Evolutionary conservation across 2,113 vertebrate genomes (phyloP), one percentile per base, ranked within the genome.

Genomic region (Patagioenas fasciata): DNA sequence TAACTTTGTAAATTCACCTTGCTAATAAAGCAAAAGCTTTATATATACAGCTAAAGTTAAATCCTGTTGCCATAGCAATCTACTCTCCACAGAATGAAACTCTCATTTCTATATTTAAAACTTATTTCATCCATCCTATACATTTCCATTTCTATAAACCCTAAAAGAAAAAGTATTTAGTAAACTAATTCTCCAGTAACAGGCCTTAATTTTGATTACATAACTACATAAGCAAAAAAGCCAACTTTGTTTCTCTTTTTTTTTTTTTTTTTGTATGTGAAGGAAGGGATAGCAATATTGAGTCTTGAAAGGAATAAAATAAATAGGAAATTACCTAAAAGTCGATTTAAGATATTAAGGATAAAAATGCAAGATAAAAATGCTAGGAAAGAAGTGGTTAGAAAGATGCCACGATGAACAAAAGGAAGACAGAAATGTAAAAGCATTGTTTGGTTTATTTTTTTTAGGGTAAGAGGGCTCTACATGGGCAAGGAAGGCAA

Each of bases 11-110:
- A 65, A 85, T 88, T 74, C 36, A 62, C 40, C 29, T 73, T 85
- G 74, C 73, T 47, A 47, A 47, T 47, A 47, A 47, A 47, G 44
- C 44, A 47, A 19, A 47, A 47, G 44, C 44, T 47, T 47, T 47
- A 47, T 47, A 19, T 19, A 47, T 47, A 47, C 19, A 47, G 44
- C 18, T 47, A 50, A 7, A 54, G 40, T 77, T 90, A 92, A 90
- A 91, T 71, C 34, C 29, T 50, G 61, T 94, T 95, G 51, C 74
- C 85, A 81, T 85, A 88, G 90, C 56, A 95, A 91, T 94, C 12
- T 21, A 34, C 64, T 92, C 69, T 74, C 50, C 64, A 75, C 36
- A 80, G 85, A 89, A 88, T 36, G 61, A 66, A 86, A 88, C 6
- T 72, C 42, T 40, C 11, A 6, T 91, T 95, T 72, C 64, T 75